Base-by-base conservation (phyloP, 2,113 vertebrate species). In the Pardalotus punctatus region DNA sequence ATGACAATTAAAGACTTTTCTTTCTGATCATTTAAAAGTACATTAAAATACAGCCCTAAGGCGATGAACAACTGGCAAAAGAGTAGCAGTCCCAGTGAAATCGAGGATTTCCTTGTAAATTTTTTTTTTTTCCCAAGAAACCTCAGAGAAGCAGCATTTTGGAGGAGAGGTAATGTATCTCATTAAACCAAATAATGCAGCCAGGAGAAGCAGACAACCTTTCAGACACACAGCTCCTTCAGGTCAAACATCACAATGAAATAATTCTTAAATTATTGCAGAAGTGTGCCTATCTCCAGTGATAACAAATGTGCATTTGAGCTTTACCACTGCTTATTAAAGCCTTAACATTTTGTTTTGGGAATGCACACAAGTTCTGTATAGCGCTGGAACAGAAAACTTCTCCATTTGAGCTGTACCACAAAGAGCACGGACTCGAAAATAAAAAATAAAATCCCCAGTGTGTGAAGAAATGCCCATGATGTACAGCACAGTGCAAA, bases 141-240 rank as follows among this genome's bases (percentile, higher is more conserved):
- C 21, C 57, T 42, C 43, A 29, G 51, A 80, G 71, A 80, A 93
- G 64, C 50, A 54, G n/a, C 3, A 12, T 24, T 80, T 62, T 67
- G 1, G 4, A 81, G 47, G 29, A 83, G 67, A 95, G 42, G 19
- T 38, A 83, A 91, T 25, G 27, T 33, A 43, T 43, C 86, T 90
- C 91, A 88, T 92, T 90, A 96, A 86, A 56, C 42, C 64, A 95
- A 94, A 96, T 28, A 60, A 83, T 74, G 72, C 76, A 88, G 56
- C 80, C 74, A 80, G 66, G 27, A 83, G n/a, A 81, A 66, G 79
- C 76, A 93, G 82, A 81, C 47, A 93, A 78, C 56, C 72, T 83
- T 86, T 62, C 94, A 91, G 67, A 66, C 43, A 42, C 69, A 40
- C 35, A 56, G 54, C 58, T 96, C 58, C 78, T 92, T 72, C 88